A percentile compares a stretch with the other conserved stretches of the same genome.
These are phyloP conservation scores for Muscina levida DNA, from an alignment of 2,888 invertebrate genomes.

Conservation along the genomic window DNA sequence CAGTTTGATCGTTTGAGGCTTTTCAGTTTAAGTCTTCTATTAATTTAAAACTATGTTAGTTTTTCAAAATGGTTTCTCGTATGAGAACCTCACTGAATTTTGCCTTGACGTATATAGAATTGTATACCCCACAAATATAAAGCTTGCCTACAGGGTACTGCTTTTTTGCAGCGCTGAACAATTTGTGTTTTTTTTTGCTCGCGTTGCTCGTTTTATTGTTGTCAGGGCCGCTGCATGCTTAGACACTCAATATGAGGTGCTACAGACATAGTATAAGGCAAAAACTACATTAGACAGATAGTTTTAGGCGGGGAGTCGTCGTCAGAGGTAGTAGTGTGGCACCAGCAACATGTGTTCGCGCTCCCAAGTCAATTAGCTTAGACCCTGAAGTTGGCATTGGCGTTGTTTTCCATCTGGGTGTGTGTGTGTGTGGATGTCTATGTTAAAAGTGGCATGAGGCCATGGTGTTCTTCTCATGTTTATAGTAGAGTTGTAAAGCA, in stretches of 20 bases:
- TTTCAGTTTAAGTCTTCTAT: conserved; percentile 13
- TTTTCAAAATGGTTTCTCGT: background rate
- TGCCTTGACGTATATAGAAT: too few species aligned
- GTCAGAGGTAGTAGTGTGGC: conserved; percentile 23
- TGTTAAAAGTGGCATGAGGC: background rate
- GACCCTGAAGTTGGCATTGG: conserved; percentile 69
- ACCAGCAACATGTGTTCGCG: conserved; percentile 68
- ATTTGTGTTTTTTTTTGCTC: background rate
- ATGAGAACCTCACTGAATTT: background rate
- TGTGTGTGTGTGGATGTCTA: background rate
- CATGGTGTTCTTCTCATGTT: background rate
- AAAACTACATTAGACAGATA: background rate
- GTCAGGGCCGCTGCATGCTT: conserved; percentile 53
- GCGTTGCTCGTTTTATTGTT: conserved; percentile 9
- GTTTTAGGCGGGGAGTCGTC: background rate
- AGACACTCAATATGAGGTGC: too few species aligned
- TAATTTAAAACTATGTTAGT: background rate
- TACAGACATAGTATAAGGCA: background rate
- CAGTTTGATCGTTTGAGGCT: conserved; percentile 3
- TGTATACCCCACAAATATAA: too few species aligned
- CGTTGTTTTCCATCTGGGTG: conserved; percentile 52
- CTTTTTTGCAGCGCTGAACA: background rate
- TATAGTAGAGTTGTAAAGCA: conserved; percentile 17
- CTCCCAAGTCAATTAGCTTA: conserved; percentile 70
- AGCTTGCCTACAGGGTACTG: too few species aligned